phyloP scores from a whole-genome alignment of 2,113 vertebrate species.

The Triplophysa tibetana region DNA sequence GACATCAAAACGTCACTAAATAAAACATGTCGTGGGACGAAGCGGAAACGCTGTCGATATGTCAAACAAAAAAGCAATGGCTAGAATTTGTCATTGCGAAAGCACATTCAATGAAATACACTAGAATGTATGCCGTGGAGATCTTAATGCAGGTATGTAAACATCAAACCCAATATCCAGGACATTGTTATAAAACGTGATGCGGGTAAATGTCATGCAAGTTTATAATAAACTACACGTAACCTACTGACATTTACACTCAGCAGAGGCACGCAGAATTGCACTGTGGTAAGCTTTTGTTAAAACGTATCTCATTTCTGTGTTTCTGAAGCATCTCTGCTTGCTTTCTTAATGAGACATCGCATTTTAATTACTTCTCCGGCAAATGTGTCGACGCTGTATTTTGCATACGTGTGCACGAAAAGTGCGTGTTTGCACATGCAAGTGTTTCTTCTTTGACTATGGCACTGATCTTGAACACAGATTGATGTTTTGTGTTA shows the following conservation, averaged over 20 bases:
- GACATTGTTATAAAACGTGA: not conserved
- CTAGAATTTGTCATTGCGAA: constrained; percentile 5
- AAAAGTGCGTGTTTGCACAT: not conserved
- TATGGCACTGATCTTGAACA: constrained; percentile 37
- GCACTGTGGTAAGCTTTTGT: not conserved
- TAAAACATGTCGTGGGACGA: constrained; percentile 20
- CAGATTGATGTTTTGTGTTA: no score
- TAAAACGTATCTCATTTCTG: not conserved
- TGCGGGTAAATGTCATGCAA: not conserved
- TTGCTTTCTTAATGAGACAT: constrained; percentile 33
- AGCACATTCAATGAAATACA: not conserved
- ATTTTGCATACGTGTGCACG: constrained; percentile 4
- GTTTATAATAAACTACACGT: not conserved
- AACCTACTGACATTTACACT: constrained; percentile 26
- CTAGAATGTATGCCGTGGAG: not conserved
- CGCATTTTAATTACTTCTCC: constrained; percentile 40
- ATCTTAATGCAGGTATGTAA: not conserved
- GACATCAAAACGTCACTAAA: constrained; percentile 14
- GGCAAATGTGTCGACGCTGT: constrained; percentile 21
- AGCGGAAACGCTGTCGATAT: not conserved
- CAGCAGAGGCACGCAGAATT: not conserved
- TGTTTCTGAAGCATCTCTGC: constrained; percentile 16
- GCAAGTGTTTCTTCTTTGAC: not conserved
- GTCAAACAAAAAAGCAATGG: not conserved
- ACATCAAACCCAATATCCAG: constrained; percentile 12